Percentiles rank a stretch among this genome's conserved stretches.
Conservation (phyloP, 2,888 invertebrate species). For the Cecidostiba fungosa region DNA sequence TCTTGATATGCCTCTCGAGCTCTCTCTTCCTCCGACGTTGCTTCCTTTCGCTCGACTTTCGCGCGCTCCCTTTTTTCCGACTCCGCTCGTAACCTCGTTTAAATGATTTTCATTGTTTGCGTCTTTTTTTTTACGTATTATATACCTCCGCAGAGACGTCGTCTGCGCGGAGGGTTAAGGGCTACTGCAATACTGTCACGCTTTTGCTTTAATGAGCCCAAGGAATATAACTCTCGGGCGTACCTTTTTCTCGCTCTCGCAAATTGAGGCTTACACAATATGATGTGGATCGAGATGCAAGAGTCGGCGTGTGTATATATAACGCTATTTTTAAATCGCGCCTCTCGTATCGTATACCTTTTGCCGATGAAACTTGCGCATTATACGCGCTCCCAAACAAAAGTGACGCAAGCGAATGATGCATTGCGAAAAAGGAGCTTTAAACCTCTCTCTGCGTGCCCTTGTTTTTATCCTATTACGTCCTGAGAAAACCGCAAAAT, state of each 20-base stretch:
- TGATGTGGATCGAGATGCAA: neutral
- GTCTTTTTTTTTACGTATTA: no score
- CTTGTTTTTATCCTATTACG: neutral
- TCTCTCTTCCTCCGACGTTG: neutral
- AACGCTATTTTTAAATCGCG: neutral
- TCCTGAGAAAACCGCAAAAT: neutral
- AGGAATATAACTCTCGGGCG: neutral
- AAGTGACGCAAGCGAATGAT: neutral
- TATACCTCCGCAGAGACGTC: neutral
- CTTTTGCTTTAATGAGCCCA: neutral
- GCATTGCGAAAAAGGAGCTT: neutral
- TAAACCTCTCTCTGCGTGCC: neutral
- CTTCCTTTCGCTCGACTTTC: constrained; percentile 25
- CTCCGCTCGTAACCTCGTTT: neutral
- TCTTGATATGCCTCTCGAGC: neutral
- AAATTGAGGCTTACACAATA: neutral
- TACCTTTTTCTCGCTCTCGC: neutral
- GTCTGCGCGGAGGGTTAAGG: neutral
- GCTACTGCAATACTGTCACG: neutral
- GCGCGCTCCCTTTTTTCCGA: neutral
- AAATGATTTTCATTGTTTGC: neutral
- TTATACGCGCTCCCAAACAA: neutral
- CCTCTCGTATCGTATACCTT: no score
- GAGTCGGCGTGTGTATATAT: neutral
- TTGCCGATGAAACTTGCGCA: neutral